Percentiles rank a stretch among this genome's conserved stretches.
phyloP scores from a whole-genome alignment of 2,797 vertebrate species.

The Craterocephalus amniculus region DNA sequence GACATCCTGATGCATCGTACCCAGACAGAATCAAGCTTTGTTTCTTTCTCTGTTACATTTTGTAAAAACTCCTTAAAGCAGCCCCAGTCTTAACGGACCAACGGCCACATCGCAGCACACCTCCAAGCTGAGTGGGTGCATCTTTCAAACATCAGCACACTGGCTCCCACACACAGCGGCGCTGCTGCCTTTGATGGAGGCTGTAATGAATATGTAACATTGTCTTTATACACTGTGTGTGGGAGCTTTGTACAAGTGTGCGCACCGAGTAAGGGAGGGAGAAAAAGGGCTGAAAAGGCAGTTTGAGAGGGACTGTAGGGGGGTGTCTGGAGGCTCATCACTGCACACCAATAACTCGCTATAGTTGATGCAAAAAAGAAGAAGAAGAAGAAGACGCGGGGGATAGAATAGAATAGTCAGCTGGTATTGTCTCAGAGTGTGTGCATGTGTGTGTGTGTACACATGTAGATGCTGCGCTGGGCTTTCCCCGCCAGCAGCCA shows the following conservation, averaged over 20 bases:
- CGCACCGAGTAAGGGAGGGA: neutral
- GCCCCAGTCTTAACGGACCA: constrained; percentile 22
- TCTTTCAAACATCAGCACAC: constrained; percentile 70
- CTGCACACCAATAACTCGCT: constrained; percentile 25
- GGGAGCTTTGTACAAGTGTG: constrained; percentile 46
- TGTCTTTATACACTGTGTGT: constrained; percentile 55
- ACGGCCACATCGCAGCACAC: constrained; percentile 34
- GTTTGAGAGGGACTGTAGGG: neutral
- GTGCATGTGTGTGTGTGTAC: constrained; percentile 13
- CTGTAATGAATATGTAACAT: constrained; percentile 78
- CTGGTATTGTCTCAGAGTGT: constrained; percentile 5
- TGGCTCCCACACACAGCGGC: constrained; percentile 16
- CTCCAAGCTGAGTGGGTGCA: constrained; percentile 43
- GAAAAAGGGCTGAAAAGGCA: neutral
- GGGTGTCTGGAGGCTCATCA: constrained; percentile 28
- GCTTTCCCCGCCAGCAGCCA: constrained; percentile 59
- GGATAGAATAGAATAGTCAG: constrained; percentile 29
- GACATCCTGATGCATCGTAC: neutral
- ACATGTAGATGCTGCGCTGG: constrained; percentile 22
- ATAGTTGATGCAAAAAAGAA: constrained; percentile 33
- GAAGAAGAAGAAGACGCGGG: neutral
- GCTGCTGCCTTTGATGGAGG: constrained; percentile 51
- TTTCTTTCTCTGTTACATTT: neutral
- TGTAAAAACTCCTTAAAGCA: neutral
- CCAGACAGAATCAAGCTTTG: neutral